phyloP scores from a whole-genome alignment of 92 coral and sea anemone genomes.

The Phymanthus crucifer region DNA sequence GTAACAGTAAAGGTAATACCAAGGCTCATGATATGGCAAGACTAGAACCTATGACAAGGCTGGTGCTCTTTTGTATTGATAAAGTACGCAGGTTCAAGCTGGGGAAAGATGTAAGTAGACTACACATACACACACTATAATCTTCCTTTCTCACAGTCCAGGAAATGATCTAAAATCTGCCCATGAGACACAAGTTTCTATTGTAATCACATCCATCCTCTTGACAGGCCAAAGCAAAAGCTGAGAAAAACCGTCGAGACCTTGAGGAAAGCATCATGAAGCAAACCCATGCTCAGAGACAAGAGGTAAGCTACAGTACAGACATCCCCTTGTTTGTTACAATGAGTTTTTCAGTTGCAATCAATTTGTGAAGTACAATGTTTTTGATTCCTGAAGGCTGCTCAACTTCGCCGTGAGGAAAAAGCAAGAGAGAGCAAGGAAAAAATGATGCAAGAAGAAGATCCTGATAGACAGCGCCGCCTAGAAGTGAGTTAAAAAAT shows the following conservation, averaged over 20 bases:
- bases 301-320: constrained; percentile 73
- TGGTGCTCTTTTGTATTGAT: constrained; percentile 89
- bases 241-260: constrained; percentile 96
- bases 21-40: constrained; percentile 84
- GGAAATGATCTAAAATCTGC: too few species aligned
- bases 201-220: neutral
- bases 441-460: constrained; percentile 94
- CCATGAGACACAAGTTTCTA: too few species aligned
- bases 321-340: too few species aligned
- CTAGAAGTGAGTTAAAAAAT: constrained; percentile 70
- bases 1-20: constrained; percentile 70
- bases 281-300: constrained; percentile 90
- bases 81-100: constrained; percentile 86
- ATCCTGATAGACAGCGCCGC: constrained; percentile 90
- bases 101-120: constrained; percentile 80
- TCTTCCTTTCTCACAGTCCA: too few species aligned
- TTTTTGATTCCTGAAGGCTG: constrained; percentile 62
- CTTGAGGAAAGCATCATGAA: constrained; percentile 84
- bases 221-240: constrained; percentile 82
- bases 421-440: constrained; percentile 92
- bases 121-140: neutral
- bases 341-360: neutral
- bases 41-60: constrained; percentile 87
- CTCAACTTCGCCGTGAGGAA: constrained; percentile 98
- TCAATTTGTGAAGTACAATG: neutral